Evolutionary conservation across 2,113 vertebrate species (phyloP).

Genomic region (Crypturellus undulatus): DNA sequence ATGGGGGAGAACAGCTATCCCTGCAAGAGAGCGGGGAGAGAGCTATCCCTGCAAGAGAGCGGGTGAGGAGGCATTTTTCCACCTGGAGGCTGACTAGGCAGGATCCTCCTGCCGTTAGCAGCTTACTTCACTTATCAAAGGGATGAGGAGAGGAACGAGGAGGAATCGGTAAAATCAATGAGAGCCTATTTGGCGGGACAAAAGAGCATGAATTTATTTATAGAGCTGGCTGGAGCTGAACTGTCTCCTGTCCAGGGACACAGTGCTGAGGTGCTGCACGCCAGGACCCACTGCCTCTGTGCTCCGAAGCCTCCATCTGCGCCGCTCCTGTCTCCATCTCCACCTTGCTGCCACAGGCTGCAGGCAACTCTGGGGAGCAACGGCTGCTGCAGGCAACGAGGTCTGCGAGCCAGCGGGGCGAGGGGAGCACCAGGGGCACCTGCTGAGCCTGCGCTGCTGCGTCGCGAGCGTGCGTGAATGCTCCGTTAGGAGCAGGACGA

Average conservation of each 20-base stretch:
- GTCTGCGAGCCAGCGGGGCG: not conserved
- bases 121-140: constrained; percentile 51
- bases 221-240: constrained; percentile 31
- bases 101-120: not conserved
- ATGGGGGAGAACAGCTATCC: not conserved
- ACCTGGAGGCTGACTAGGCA: not conserved
- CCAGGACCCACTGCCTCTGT: not conserved
- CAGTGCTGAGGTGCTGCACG: not conserved
- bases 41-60: not conserved
- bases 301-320: not conserved
- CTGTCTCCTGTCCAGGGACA: constrained; percentile 15
- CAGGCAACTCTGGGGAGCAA: not conserved
- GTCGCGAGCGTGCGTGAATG: not conserved
- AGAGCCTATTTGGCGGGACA: constrained; percentile 47
- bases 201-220: constrained; percentile 50
- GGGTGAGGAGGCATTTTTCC: constrained; percentile 1
- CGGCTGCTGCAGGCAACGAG: not conserved
- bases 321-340: fast-evolving
- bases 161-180: constrained; percentile 64
- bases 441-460: not conserved
- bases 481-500: not conserved
- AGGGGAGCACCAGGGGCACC: not conserved
- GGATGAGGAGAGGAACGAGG: not conserved
- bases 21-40: not conserved
- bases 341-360: fast-evolving